These are phyloP conservation scores for Palythoa grandis DNA, from an alignment of 92 coral and sea anemone genomes.

Conservation along the genomic window DNA sequence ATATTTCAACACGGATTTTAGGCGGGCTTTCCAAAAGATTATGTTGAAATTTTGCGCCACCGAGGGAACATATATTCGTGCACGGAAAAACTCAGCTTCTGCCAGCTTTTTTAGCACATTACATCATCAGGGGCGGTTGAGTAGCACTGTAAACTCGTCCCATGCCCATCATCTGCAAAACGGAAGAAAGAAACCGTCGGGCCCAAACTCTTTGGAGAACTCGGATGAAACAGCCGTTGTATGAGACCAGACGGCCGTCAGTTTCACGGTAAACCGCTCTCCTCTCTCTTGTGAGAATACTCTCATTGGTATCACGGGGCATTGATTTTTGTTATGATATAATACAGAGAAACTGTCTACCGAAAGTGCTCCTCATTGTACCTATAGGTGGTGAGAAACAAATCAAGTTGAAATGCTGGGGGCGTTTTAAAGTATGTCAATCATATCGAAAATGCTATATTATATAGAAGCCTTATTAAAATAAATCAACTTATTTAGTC, in stretches of 20 bases:
- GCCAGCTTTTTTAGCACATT: background rate
- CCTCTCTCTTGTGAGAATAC: no score
- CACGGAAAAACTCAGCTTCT: constrained; percentile 17
- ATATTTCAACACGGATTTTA: constrained; percentile 84
- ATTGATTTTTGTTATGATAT: no score
- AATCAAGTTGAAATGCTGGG: no score
- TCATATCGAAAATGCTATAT: no score
- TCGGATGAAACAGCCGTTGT: constrained; percentile 27
- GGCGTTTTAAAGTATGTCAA: no score
- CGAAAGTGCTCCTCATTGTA: no score
- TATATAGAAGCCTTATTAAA: no score
- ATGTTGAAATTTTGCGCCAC: constrained; percentile 47
- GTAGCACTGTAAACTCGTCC: background rate
- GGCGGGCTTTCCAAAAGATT: constrained; percentile 90
- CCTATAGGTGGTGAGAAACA: no score
- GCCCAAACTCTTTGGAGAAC: background rate
- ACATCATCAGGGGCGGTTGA: background rate
- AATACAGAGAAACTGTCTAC: no score
- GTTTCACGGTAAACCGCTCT: no score
- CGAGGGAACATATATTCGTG: background rate
- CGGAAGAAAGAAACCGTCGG: constrained; percentile 3
- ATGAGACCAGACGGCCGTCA: background rate
- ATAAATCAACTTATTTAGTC: no score
- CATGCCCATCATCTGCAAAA: background rate
- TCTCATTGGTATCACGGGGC: no score